Conservation (phyloP, 2,113 vertebrate genomes). For the Peucedramus taeniatus region DNA sequence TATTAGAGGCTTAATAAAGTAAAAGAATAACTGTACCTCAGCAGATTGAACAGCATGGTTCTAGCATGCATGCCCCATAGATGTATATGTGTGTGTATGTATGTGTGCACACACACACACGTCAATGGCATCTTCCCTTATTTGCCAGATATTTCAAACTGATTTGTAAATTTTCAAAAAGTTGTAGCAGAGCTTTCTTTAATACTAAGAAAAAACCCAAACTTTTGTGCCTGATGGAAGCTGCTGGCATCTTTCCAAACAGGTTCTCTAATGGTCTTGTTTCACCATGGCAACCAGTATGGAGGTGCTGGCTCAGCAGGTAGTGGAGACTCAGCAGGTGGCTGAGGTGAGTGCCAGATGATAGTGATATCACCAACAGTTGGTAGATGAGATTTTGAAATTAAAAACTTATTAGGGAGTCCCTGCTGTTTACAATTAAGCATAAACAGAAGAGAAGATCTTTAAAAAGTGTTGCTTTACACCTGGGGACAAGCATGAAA, state of each 20-base stretch:
- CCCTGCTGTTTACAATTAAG: not conserved
- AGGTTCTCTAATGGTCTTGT: slow-evolving; percentile 88
- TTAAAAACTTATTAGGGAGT: not conserved
- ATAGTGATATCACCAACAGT: slow-evolving; percentile 48
- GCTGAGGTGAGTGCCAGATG: slow-evolving; percentile 85
- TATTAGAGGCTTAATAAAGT: not conserved
- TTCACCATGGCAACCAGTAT: slow-evolving; percentile 86
- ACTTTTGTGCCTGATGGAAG: slow-evolving; percentile 70
- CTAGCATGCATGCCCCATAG: not conserved
- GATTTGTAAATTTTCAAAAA: not conserved
- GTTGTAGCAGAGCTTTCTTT: not conserved
- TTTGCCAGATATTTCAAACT: not conserved
- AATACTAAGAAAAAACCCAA: not conserved
- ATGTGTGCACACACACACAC: no score
- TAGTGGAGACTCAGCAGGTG: slow-evolving; percentile 84
- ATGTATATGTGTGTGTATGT: accelerated
- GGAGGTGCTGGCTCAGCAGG: slow-evolving; percentile 90
- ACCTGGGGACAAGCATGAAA: not conserved
- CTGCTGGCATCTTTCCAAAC: slow-evolving; percentile 78
- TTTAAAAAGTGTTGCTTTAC: not conserved
- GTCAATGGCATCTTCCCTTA: not conserved
- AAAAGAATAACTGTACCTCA: not conserved
- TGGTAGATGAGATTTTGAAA: slow-evolving; percentile 42
- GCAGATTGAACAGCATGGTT: not conserved
- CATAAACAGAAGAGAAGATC: not conserved